A percentile compares a stretch with the other conserved stretches of the same genome.
Evolutionary conservation across 1,140 invertebrate species (phyloP).

Genomic region (Linepithema humile): DNA sequence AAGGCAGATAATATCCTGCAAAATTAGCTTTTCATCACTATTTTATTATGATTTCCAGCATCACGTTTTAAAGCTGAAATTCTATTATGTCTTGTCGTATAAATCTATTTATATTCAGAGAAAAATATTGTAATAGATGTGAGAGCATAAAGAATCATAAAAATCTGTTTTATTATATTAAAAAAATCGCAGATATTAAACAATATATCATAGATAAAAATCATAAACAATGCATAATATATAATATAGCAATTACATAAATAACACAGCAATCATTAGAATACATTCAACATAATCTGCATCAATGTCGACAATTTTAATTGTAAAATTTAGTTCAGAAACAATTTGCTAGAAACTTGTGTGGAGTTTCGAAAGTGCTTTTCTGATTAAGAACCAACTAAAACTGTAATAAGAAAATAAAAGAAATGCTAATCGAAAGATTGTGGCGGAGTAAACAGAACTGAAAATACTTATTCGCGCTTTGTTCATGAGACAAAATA

Average conservation of each 20-base stretch:
- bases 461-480: background rate
- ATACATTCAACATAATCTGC: background rate
- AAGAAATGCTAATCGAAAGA: conserved; percentile 2
- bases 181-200: background rate
- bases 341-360: background rate
- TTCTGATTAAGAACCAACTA: conserved; percentile 3
- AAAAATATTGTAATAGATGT: background rate
- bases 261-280: background rate
- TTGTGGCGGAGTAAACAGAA: background rate
- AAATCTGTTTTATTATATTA: background rate
- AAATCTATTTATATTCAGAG: background rate
- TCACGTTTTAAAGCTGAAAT: background rate
- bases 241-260: background rate
- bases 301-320: background rate
- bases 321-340: background rate
- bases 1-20: conserved; percentile 7
- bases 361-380: background rate
- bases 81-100: background rate
- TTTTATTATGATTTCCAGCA: conserved; percentile 9
- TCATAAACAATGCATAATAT: background rate
- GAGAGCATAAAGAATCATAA: background rate
- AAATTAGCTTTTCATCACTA: conserved; percentile 28
- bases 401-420: conserved; percentile 27
- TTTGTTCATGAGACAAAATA: background rate
- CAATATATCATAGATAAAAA: background rate